Evolutionary conservation across 1,140 invertebrate species (phyloP), one percentile per base, ranked within the genome.

Genomic region (Brachionus calyciflorus): DNA sequence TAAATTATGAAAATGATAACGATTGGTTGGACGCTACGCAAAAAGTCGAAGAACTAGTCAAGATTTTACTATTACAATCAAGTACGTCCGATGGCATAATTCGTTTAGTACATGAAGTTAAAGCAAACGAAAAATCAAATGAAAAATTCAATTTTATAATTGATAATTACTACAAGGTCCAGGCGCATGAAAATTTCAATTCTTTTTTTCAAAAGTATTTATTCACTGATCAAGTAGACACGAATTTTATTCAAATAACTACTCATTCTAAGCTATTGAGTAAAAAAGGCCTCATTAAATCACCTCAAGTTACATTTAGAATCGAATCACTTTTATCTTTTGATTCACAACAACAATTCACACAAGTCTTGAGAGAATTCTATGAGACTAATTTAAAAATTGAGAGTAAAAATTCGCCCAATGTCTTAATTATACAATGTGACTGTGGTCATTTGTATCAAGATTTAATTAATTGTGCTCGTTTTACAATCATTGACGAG

Each of bases 391-490:
- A 33, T 60, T n/a, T 60, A 33, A 33, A 60, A 60, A 3, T 7
- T 10, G 24, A 3, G 55, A 44, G 9, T 78, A 78, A 10, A 51
- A 76, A n/a, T 76, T 41, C 70, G 9, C 70, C 75, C 26, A 79
- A 76, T 26, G 55, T 84, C 17, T 57, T 84, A 48, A 77, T 84
- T 21, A 65, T 84, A 30, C 82, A 83, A 55, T 82, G 82, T 79
- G 82, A 82, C 21, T 80, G 80, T 78, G 82, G 81, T 12, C 80
- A 82, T 48, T 51, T 78, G 12, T 80, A 82, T 73, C 69, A 77
- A 24, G 80, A 79, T 28, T 78, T 83, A 37, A 78, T 83, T 4
- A 81, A 80, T 21, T 81, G 82, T 79, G 81, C 82, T 24, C 78
- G 81, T 33, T 82, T 81, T 70, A 44, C 60, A 21, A 65, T 65